phyloP scores from a whole-genome alignment of 2,113 vertebrate species.

The Protobothrops mucrosquamatus region DNA sequence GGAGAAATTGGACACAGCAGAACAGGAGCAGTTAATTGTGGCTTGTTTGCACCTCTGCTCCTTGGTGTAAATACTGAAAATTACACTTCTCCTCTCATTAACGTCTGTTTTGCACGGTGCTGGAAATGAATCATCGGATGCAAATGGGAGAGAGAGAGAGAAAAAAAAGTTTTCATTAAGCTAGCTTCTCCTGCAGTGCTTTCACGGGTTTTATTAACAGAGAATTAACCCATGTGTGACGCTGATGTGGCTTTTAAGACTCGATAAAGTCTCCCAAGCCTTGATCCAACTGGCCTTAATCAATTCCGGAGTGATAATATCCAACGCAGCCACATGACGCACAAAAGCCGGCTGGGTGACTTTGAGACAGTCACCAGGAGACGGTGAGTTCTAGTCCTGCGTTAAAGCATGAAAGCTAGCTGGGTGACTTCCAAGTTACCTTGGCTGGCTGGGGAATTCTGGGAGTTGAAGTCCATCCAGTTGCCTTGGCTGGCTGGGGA shows the following conservation, averaged over 20 bases:
- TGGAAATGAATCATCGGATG: conserved; percentile 59
- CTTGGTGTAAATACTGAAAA: conserved; percentile 35
- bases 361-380: no score
- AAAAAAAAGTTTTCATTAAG: conserved; percentile 58
- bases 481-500: no score
- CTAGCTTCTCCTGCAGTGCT: conserved; percentile 47
- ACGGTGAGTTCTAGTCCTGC: no score
- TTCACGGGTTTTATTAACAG: conserved; percentile 31
- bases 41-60: neutral
- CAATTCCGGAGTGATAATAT: neutral
- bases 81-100: conserved; percentile 51
- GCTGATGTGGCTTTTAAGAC: conserved; percentile 62
- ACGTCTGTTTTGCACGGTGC: conserved; percentile 44
- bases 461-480: no score
- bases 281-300: neutral
- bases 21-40: conserved; percentile 1
- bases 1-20: neutral
- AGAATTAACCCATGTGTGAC: conserved; percentile 65
- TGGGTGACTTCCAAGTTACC: no score
- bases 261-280: conserved; percentile 30
- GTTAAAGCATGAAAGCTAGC: no score
- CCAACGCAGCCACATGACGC: neutral
- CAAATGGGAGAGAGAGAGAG: conserved; percentile 56
- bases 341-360: no score
- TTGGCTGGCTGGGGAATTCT: no score